Conservation (phyloP, 2,888 invertebrate genomes). For the Danaus chrysippus region DNA sequence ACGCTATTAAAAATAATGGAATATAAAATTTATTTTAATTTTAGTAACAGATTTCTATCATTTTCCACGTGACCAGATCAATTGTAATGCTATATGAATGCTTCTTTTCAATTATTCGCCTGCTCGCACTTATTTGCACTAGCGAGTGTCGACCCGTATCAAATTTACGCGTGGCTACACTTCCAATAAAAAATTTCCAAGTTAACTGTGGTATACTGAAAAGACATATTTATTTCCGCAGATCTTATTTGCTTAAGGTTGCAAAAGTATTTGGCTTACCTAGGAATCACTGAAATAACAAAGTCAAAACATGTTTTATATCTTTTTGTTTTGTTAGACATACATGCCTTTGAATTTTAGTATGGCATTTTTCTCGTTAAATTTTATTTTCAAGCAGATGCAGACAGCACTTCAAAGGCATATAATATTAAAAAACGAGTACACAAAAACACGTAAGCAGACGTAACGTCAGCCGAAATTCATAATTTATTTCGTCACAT, state of each 20-base stretch:
- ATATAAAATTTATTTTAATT: not conserved
- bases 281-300: no score
- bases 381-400: not conserved
- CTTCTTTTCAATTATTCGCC: constrained; percentile 20
- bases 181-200: constrained; percentile 44
- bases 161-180: constrained; percentile 50
- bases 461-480: constrained; percentile 11
- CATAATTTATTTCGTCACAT: constrained; percentile 25
- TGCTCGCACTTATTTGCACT: constrained; percentile 40
- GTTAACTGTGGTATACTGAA: not conserved
- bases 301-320: not conserved
- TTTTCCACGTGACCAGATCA: constrained; percentile 2
- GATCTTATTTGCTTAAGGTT: not conserved
- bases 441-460: not conserved
- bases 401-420: not conserved
- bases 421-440: not conserved
- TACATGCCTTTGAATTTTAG: no score
- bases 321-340: not conserved
- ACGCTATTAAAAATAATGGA: not conserved
- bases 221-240: constrained; percentile 3
- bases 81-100: constrained; percentile 14
- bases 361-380: not conserved
- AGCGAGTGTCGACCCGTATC: constrained; percentile 43
- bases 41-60: not conserved
- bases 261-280: no score